Conservation (phyloP, 92 coral and sea anemone species). For the Palythoa heliodiscus region DNA sequence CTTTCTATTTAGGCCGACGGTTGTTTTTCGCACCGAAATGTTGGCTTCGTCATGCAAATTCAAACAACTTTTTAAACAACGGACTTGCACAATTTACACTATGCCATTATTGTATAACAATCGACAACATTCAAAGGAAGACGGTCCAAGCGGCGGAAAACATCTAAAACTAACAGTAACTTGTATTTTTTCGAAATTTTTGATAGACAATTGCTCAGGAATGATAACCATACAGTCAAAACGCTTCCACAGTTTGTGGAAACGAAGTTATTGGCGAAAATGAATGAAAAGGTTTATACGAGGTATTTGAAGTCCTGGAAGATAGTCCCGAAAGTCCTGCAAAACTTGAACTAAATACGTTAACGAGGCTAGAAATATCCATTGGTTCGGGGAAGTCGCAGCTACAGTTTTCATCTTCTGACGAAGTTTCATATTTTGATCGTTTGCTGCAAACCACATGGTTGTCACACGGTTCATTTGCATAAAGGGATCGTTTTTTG, state of each 20-base stretch:
- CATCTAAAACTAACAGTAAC: neutral
- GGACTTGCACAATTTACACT: neutral
- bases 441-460: conserved; percentile 91
- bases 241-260: conserved; percentile 86
- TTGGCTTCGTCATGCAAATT: conserved; percentile 9
- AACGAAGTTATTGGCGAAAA: conserved; percentile 62
- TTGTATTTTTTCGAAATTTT: neutral
- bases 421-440: conserved; percentile 64
- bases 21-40: conserved; percentile 8
- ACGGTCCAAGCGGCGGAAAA: neutral
- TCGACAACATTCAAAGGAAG: conserved; percentile 4
- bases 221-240: conserved; percentile 37
- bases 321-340: conserved; percentile 73
- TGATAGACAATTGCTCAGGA: neutral
- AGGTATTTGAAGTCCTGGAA: conserved; percentile 49
- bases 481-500: conserved; percentile 86
- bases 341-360: conserved; percentile 82
- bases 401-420: conserved; percentile 51
- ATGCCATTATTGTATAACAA: conserved; percentile 24
- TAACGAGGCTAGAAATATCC: conserved; percentile 88
- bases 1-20: neutral
- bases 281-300: conserved; percentile 67
- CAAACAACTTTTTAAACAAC: conserved; percentile 11
- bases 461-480: conserved; percentile 91
- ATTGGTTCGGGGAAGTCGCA: conserved; percentile 74